Conservation (phyloP, 2,888 invertebrate species). For the Orthosia cruda region DNA sequence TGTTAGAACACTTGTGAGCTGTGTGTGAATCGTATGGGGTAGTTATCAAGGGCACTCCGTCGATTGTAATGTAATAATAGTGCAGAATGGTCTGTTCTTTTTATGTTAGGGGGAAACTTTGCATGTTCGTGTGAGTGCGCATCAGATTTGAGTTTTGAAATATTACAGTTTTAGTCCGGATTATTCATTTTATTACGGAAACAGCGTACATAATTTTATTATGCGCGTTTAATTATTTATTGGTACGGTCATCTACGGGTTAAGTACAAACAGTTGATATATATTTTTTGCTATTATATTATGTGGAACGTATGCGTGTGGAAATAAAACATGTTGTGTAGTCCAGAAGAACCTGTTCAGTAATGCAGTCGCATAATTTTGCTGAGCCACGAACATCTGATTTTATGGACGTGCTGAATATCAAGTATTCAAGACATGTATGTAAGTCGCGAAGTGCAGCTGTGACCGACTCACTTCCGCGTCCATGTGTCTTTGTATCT, state of each 20-base stretch:
- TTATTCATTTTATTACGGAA: constrained; percentile 13
- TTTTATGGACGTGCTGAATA: constrained; percentile 76
- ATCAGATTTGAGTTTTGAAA: constrained; percentile 56
- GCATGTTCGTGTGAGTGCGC: constrained; percentile 70
- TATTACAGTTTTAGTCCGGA: constrained; percentile 22
- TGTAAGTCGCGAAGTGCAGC: constrained; percentile 76
- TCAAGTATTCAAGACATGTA: constrained; percentile 51
- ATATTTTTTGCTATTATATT: constrained; percentile 65
- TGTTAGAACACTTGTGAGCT: constrained; percentile 90
- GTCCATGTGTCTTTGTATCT: constrained; percentile 67
- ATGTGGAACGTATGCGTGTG: constrained; percentile 71
- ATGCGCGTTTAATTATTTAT: constrained; percentile 28
- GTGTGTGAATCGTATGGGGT: constrained; percentile 85
- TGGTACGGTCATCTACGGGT: constrained; percentile 10
- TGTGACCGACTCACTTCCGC: constrained; percentile 73
- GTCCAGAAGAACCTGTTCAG: constrained; percentile 79
- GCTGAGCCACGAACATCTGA: constrained; percentile 75
- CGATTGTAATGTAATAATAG: constrained; percentile 90
- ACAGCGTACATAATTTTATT: constrained; percentile 1
- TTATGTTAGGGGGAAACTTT: constrained; percentile 81
- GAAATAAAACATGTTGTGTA: constrained; percentile 72
- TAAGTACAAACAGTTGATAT: constrained; percentile 50
- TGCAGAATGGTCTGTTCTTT: constrained; percentile 83
- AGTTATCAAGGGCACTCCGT: constrained; percentile 89
- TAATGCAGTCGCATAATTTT: constrained; percentile 79